Evolutionary conservation across 2,888 invertebrate genomes (phyloP), one percentile per base, ranked within the genome.

Genomic region (Chloroclystis v-ata): DNA sequence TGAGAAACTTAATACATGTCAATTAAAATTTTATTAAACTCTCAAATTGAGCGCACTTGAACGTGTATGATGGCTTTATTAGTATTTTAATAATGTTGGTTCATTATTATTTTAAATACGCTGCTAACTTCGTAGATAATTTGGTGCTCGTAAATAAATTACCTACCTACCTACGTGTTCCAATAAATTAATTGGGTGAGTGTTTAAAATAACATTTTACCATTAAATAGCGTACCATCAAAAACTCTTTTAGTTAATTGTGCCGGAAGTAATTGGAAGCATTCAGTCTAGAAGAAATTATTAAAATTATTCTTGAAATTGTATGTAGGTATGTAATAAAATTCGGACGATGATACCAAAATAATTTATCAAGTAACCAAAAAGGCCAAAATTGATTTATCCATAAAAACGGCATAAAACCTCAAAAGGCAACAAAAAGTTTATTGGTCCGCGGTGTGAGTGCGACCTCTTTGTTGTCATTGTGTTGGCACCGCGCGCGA

Each of bases 11-110:
- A 81, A 84, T 84, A 85, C 76, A 78, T 82, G 83, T 82, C 83
- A 83, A 87, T 87, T 87, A 86, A 81, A 76, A 79, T 78, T 81
- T 81, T 82, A 84, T 83, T 83, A 86, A 77, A 78, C 57, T 51
- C 68, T 61, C 65, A 72, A 75, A 74, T 78, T 68, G 64, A 73
- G 73, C 51, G 61, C 69, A 63, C 80, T 83, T 54, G 49, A 72
- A 57, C 65, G 72, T 72, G 72, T 80, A 71, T 70, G 70, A 69
- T 68, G 66, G 64, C 61, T 76, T 61, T 82, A 82, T 81, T 82
- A 81, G 76, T 61, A 75, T 78, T 77, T 77, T 80, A 79, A 82
- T 82, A 78, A 72, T 54, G 59, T 60, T 50, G 50, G 51, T 59
- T 56, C 46, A 63, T 64, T 61, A 65, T 45, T 24, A 49, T n/a